These are phyloP conservation scores for Stenotaenia linearis DNA, from an alignment of 2,888 invertebrate species.

Conservation along the genomic window DNA sequence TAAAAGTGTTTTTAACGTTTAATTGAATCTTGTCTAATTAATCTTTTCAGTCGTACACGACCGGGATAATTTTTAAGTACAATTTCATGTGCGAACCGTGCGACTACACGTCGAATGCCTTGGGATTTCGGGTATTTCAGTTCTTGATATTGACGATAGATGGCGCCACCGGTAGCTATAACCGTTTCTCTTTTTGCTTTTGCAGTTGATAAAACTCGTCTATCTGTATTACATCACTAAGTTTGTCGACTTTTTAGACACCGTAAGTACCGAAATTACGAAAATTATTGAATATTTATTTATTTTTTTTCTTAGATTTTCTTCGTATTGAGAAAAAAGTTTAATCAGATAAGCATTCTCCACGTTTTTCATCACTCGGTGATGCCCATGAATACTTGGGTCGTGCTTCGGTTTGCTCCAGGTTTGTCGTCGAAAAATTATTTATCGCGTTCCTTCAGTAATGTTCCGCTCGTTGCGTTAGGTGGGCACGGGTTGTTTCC, in stretches of 20 bases:
- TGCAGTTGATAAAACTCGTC: not conserved
- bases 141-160: not conserved
- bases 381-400: slow-evolving; percentile 35
- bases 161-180: not conserved
- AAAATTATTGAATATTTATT: slow-evolving; percentile 7
- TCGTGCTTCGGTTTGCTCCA: slow-evolving; percentile 35
- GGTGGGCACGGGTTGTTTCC: slow-evolving; percentile 53
- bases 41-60: not conserved
- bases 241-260: slow-evolving; percentile 48
- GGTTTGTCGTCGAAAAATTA: too few species aligned
- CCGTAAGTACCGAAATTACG: slow-evolving; percentile 39
- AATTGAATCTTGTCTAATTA: too few species aligned
- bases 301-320: slow-evolving; percentile 38
- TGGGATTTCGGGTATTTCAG: not conserved
- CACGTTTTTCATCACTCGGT: slow-evolving; percentile 37
- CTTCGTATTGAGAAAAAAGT: slow-evolving; percentile 38
- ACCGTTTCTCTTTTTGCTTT: not conserved
- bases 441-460: too few species aligned
- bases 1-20: too few species aligned
- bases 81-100: not conserved
- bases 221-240: slow-evolving; percentile 51
- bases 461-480: slow-evolving; percentile 36
- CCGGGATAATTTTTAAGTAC: not conserved
- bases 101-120: not conserved
- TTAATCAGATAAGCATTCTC: slow-evolving; percentile 36